A percentile compares a stretch with the other conserved stretches of the same genome.
Evolutionary conservation across 1,140 invertebrate genomes (phyloP).

Genomic region (Drosophila paulistorum): DNA sequence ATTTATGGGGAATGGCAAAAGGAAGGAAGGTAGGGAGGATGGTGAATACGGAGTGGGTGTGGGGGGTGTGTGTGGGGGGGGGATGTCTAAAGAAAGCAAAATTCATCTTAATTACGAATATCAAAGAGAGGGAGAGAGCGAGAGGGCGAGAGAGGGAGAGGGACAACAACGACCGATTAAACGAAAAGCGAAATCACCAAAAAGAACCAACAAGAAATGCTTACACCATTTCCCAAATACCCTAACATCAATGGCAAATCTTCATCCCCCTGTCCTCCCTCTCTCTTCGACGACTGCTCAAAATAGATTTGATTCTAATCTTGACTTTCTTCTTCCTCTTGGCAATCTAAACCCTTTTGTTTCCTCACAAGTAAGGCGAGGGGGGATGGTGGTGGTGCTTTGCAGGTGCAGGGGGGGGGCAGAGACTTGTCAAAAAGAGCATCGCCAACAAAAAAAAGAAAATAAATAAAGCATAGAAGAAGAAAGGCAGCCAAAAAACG

Average conservation of each 20-base stretch:
- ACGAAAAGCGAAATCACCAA: constrained; percentile 61
- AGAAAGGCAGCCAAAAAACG: constrained; percentile 25
- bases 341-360: no score
- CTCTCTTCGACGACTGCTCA: no score
- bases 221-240: neutral
- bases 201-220: constrained; percentile 32
- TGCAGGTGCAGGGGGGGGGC: neutral
- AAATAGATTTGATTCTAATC: no score
- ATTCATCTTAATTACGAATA: constrained; percentile 45
- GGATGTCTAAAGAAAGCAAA: constrained; percentile 48
- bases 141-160: constrained; percentile 23
- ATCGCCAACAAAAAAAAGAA: constrained; percentile 11
- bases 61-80: neutral
- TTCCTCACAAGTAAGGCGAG: no score
- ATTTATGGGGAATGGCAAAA: constrained; percentile 44
- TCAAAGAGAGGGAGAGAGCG: neutral
- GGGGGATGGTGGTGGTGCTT: no score
- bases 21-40: no score
- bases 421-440: constrained; percentile 14
- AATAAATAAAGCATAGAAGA: neutral
- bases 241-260: neutral
- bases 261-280: no score
- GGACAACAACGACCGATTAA: constrained; percentile 49
- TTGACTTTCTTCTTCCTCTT: no score
- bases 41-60: constrained; percentile 7